Evolutionary conservation across 2,888 invertebrate species (phyloP).

Genomic region (Hypena proboscidalis): DNA sequence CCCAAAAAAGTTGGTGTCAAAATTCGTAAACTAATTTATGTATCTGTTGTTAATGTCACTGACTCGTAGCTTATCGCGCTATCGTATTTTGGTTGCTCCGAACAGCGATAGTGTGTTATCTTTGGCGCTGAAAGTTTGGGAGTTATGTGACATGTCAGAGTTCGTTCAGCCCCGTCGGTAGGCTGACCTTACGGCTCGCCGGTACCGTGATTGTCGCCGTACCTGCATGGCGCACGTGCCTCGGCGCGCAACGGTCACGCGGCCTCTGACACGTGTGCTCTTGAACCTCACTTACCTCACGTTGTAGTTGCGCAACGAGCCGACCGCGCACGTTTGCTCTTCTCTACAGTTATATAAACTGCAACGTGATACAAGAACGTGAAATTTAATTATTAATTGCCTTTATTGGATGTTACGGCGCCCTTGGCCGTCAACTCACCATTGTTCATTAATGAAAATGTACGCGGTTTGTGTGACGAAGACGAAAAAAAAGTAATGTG

Average conservation of each 20-base stretch:
- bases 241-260: constrained; percentile 65
- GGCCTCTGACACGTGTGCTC: constrained; percentile 73
- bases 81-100: constrained; percentile 26
- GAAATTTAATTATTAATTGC: constrained; percentile 65
- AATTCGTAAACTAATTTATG: no score
- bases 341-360: constrained; percentile 77
- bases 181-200: constrained; percentile 52
- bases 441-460: constrained; percentile 23
- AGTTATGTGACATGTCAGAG: constrained; percentile 23
- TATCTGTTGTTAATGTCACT: no score
- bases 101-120: constrained; percentile 13
- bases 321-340: constrained; percentile 66
- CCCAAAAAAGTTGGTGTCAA: not conserved
- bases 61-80: constrained; percentile 23
- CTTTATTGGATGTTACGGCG: constrained; percentile 39
- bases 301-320: constrained; percentile 76
- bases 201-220: constrained; percentile 54
- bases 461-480: constrained; percentile 26
- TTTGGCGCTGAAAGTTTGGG: not conserved
- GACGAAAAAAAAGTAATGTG: constrained; percentile 8
- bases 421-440: constrained; percentile 52
- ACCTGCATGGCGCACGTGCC: constrained; percentile 60
- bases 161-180: constrained; percentile 29
- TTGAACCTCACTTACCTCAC: constrained; percentile 83
- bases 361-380: constrained; percentile 76